phyloP scores from a whole-genome alignment of 2,888 invertebrate genomes.

The Lathronympha strigana region DNA sequence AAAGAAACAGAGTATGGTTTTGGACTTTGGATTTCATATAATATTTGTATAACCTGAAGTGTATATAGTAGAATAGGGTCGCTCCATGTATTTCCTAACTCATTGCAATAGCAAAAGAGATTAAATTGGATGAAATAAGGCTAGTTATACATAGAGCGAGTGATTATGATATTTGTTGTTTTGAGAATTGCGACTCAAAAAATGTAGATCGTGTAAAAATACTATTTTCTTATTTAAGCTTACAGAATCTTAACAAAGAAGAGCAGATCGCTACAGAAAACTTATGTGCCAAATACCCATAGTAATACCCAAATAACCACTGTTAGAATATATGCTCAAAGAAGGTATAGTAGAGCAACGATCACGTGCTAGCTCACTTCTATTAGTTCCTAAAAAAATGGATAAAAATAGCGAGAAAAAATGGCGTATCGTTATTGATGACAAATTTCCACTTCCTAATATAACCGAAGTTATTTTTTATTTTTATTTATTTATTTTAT shows the following conservation, averaged over 20 bases:
- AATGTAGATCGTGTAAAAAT: conserved; percentile 10
- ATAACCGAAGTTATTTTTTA: no score
- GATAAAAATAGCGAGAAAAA: conserved; percentile 6
- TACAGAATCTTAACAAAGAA: conserved; percentile 9
- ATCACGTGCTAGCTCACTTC: background rate
- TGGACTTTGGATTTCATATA: no score
- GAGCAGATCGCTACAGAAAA: background rate
- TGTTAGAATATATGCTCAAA: background rate
- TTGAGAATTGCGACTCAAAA: background rate
- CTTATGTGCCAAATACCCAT: background rate
- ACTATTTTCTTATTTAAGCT: conserved; percentile 13
- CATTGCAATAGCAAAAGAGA: no score
- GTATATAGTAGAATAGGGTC: no score
- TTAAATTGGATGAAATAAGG: background rate
- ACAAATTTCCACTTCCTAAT: conserved; percentile 4
- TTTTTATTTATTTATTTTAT: no score
- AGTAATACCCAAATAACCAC: background rate
- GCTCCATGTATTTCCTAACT: no score
- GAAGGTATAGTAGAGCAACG: background rate
- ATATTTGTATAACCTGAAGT: no score
- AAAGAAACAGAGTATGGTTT: no score
- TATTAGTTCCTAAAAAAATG: background rate
- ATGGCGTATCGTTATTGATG: conserved; percentile 4
- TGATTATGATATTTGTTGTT: conserved; percentile 14
- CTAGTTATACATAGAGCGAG: conserved; percentile 9